phyloP scores from a whole-genome alignment of 1,140 invertebrate species.

The Atta texana region DNA sequence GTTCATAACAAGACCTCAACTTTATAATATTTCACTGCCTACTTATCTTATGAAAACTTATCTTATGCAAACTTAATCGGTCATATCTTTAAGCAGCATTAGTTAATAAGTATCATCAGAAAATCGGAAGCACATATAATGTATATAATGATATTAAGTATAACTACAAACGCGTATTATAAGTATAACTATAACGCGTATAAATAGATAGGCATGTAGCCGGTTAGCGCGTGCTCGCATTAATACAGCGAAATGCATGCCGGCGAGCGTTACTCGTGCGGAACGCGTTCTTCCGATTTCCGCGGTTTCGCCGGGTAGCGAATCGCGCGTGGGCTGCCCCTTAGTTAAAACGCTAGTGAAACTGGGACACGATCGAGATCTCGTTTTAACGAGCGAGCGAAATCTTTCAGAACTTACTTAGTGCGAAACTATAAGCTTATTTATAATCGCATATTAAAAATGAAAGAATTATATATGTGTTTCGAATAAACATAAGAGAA shows the following conservation, averaged over 20 bases:
- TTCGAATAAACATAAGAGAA: background rate
- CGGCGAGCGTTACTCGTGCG: conserved; percentile 57
- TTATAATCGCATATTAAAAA: conserved; percentile 7
- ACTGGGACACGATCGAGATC: conserved; percentile 37
- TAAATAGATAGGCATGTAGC: conserved; percentile 16
- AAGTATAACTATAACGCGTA: background rate
- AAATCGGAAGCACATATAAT: background rate
- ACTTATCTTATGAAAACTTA: background rate
- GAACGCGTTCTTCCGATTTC: conserved; percentile 70
- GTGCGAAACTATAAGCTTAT: background rate
- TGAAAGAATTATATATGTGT: background rate
- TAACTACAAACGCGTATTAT: too few relatives aligned
- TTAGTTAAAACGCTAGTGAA: conserved; percentile 1
- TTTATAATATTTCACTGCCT: conserved; percentile 13
- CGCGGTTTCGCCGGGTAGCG: conserved; percentile 56
- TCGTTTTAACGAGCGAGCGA: conserved; percentile 29
- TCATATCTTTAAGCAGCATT: background rate
- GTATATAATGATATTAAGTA: too few relatives aligned
- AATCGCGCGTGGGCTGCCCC: conserved; percentile 50
- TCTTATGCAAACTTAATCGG: background rate
- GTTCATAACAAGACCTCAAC: background rate
- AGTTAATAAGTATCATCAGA: background rate
- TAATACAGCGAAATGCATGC: conserved; percentile 34
- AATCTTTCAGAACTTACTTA: conserved; percentile 35
- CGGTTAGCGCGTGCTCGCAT: conserved; percentile 55